These are phyloP conservation scores for Chrysoperla carnea DNA, from an alignment of 1,140 invertebrate species.

Conservation along the genomic window DNA sequence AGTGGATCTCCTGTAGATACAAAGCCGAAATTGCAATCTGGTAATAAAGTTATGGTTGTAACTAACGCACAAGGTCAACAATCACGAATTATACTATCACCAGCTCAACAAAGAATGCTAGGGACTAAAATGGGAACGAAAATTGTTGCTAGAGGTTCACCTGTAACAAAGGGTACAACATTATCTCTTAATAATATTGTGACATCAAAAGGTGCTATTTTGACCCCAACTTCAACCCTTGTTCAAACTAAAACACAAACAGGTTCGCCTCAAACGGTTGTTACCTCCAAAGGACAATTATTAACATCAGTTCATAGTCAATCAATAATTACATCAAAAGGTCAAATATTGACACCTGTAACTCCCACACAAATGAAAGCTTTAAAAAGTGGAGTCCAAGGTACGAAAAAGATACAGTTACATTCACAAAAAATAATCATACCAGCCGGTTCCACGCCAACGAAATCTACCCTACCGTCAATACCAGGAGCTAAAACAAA, in stretches of 20 bases:
- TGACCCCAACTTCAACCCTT: slow-evolving; percentile 6
- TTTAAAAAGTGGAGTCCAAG: not conserved
- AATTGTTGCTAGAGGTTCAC: slow-evolving; percentile 22
- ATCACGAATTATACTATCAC: slow-evolving; percentile 31
- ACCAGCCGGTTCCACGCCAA: not conserved
- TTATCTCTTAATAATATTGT: slow-evolving; percentile 27
- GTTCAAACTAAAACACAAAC: slow-evolving; percentile 11
- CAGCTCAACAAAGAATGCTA: slow-evolving; percentile 35
- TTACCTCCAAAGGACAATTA: slow-evolving; percentile 23
- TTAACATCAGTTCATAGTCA: slow-evolving; percentile 26
- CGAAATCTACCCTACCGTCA: slow-evolving; percentile 10
- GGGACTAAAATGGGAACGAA: slow-evolving; percentile 25
- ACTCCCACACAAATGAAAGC: not conserved
- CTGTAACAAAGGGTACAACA: slow-evolving; percentile 18
- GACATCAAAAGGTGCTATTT: slow-evolving; percentile 14
- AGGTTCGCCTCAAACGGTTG: slow-evolving; percentile 10
- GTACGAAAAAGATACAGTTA: not conserved
- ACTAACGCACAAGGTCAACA: slow-evolving; percentile 35
- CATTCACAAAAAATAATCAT: not conserved
- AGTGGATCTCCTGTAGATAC: slow-evolving; percentile 8
- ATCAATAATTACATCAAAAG: slow-evolving; percentile 11
- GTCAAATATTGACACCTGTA: not conserved
- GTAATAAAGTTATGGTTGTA: slow-evolving; percentile 36
- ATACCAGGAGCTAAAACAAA: slow-evolving; percentile 4
- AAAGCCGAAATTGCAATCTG: slow-evolving; percentile 13